Conservation (phyloP, 2,888 invertebrate genomes). For the Tupiocoris notatus region DNA sequence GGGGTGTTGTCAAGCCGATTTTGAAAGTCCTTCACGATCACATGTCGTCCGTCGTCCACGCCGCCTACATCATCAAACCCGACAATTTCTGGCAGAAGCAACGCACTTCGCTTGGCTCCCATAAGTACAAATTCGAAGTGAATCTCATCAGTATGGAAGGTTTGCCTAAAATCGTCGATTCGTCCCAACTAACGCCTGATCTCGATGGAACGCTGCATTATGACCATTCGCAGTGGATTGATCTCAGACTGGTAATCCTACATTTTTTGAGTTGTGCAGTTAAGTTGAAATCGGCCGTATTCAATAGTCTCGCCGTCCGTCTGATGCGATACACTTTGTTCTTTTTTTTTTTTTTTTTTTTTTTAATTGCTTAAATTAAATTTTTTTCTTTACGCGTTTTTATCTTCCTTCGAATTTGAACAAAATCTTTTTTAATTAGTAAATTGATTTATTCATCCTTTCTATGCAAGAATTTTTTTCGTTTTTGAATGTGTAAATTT, state of each 20-base stretch:
- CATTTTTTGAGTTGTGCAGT: too few species aligned
- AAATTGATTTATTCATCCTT: too few species aligned
- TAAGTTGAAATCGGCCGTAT: too few species aligned
- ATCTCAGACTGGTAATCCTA: conserved; percentile 74
- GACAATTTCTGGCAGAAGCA: conserved; percentile 99
- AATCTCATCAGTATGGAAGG: conserved; percentile 93
- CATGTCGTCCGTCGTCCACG: conserved; percentile 86
- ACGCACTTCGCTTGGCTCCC: conserved; percentile 92
- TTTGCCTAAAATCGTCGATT: conserved; percentile 88
- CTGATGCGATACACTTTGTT: too few species aligned
- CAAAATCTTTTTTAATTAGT: too few species aligned
- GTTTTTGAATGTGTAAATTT: too few species aligned
- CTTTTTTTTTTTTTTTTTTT: too few species aligned
- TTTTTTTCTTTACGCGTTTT: too few species aligned
- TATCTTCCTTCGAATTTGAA: too few species aligned
- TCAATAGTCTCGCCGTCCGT: too few species aligned
- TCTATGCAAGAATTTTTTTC: too few species aligned
- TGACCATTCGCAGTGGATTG: conserved; percentile 97
- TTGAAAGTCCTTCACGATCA: conserved; percentile 95
- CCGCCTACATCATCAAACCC: conserved; percentile 95
- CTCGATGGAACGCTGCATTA: conserved; percentile 91
- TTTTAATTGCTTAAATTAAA: too few species aligned
- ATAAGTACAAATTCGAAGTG: conserved; percentile 99
- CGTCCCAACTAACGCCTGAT: conserved; percentile 86
- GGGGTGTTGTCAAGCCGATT: conserved; percentile 96